A percentile compares a stretch with the other conserved stretches of the same genome.
These are phyloP conservation scores for Hippolais icterina DNA, from an alignment of 2,113 vertebrate species.

Conservation along the genomic window DNA sequence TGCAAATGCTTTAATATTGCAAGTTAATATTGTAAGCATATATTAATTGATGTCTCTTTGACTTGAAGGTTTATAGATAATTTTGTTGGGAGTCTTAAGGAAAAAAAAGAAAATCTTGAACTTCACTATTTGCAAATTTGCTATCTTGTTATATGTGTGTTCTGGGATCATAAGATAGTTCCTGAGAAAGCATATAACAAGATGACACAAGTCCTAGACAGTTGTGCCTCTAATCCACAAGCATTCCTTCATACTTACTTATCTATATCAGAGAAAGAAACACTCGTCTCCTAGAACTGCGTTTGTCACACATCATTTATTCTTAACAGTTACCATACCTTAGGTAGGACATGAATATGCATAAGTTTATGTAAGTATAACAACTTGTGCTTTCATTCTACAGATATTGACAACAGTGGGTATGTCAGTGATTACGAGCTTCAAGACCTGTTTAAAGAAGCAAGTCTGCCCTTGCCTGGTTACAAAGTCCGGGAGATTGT, in stretches of 20 bases:
- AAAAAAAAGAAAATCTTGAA: not conserved
- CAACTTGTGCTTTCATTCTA: not conserved
- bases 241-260: not conserved
- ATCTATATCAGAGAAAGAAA: not conserved
- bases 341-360: not conserved
- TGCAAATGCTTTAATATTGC: not conserved
- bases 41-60: not conserved
- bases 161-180: not conserved
- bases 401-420: constrained; percentile 94
- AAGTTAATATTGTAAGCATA: not conserved
- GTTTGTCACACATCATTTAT: not conserved
- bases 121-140: not conserved
- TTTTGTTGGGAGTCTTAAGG: not conserved
- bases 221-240: not conserved
- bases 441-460: constrained; percentile 95
- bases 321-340: not conserved
- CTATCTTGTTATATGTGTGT: not conserved
- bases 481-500: constrained; percentile 93
- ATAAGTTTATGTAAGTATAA: not conserved
- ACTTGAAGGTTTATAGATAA: not conserved
- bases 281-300: not conserved
- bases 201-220: not conserved
- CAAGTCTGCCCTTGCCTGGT: constrained; percentile 89
- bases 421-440: constrained; percentile 96
- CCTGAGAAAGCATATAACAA: not conserved